These are phyloP conservation scores for Byasa hedistus DNA, from an alignment of 2,888 invertebrate species.

Conservation along the genomic window DNA sequence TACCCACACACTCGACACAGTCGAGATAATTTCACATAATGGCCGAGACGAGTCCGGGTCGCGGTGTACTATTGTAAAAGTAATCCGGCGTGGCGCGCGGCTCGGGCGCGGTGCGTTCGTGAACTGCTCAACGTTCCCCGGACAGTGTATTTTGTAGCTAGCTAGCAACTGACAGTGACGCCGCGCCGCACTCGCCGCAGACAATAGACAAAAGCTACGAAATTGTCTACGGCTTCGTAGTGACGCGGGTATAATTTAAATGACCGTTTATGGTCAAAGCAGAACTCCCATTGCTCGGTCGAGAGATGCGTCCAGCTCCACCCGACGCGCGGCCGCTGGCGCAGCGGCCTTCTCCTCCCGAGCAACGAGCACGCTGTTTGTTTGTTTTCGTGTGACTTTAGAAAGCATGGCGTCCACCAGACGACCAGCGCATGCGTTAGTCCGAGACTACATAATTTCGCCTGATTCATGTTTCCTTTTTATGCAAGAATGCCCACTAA, in stretches of 20 bases:
- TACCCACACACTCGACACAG: too few species aligned
- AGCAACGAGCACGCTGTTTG: slow-evolving; percentile 29
- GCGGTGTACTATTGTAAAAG: background rate
- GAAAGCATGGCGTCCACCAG: slow-evolving; percentile 40
- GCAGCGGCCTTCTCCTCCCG: background rate
- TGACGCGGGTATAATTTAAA: slow-evolving; percentile 18
- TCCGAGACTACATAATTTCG: slow-evolving; percentile 33
- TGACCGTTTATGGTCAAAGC: slow-evolving; percentile 25
- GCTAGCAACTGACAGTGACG: slow-evolving; percentile 37
- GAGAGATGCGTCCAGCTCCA: slow-evolving; percentile 3
- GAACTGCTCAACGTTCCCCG: background rate
- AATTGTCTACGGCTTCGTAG: slow-evolving; percentile 15
- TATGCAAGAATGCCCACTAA: slow-evolving; percentile 37
- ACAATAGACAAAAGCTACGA: slow-evolving; percentile 5
- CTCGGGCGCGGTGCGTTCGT: background rate
- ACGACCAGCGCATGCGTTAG: slow-evolving; percentile 43
- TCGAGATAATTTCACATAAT: too few species aligned
- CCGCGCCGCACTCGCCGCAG: slow-evolving; percentile 37
- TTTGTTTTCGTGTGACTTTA: slow-evolving; percentile 33
- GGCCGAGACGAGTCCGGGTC: too few species aligned
- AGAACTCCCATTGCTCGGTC: slow-evolving; percentile 23
- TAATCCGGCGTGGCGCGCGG: background rate
- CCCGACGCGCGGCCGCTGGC: background rate
- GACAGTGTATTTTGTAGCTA: slow-evolving; percentile 39
- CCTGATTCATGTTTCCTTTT: slow-evolving; percentile 38